Evolutionary conservation across 2,888 invertebrate genomes (phyloP), one percentile per base, ranked within the genome.

Genomic region (Thymelicus sylvestris): DNA sequence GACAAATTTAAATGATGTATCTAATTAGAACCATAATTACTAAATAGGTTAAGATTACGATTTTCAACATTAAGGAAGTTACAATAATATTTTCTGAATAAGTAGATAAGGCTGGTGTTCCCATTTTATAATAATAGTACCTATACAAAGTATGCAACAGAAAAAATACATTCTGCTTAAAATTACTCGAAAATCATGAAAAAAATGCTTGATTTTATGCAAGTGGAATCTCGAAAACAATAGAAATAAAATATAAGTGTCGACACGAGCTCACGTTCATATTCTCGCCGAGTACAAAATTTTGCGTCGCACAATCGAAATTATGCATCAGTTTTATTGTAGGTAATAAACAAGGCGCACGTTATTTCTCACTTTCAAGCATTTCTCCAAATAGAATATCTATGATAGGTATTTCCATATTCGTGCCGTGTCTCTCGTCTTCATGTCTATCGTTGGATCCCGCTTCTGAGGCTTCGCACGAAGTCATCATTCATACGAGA

Each of bases 401-500:
- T 74, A 75, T 75, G 74, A 75, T 75, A 76, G 70, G 74, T 82
- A 89, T 91, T 88, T 87, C 88, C 88, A 91, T 91, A 90, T 87
- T 91, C 90, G 89, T 92, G 91, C 86, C 89, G 80, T 87, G 89
- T 92, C 91, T 91, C 80, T 78, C 77, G 79, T 79, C 79, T 83
- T 86, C 84, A 84, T 84, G 88, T 86, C 87, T 88, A 90, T 88
- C 86, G 84, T 78, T 80, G 75, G 79, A 80, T 82, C 81, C 86
- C 88, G 86, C 87, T 90, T 89, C 89, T 86, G 86, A 88, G 90
- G 88, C 89, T 83, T 82, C 86, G 92, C 93, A 93, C 93, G 93
- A 93, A 93, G 91, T 91, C 92, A 93, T 93, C 93, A 92, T 93
- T 93, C 93, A 93, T 93, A 92, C 88, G 86, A 86, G 84, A 79